phyloP scores from a whole-genome alignment of 2,888 invertebrate species.

The Tinea pellionella region DNA sequence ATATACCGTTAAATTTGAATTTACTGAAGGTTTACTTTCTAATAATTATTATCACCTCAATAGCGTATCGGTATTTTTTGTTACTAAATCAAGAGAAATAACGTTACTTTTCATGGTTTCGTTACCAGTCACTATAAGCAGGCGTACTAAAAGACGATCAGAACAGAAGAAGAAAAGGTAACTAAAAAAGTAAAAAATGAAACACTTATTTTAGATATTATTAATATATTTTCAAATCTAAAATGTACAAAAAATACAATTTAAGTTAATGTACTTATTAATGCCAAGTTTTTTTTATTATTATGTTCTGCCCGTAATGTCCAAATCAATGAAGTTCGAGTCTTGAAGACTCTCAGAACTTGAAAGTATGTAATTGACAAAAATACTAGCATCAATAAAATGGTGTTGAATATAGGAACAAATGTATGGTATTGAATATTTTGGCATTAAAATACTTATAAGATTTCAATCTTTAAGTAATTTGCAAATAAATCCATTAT shows the following conservation, averaged over 20 bases:
- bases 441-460: not conserved
- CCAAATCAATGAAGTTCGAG: not conserved
- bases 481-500: constrained; percentile 19
- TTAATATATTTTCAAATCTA: constrained; percentile 80
- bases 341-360: not conserved
- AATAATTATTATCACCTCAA: too few relatives aligned
- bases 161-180: too few relatives aligned
- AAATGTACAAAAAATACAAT: constrained; percentile 82
- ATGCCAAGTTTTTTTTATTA: constrained; percentile 42
- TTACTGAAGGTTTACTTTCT: too few relatives aligned
- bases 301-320: not conserved
- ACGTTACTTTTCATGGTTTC: too few relatives aligned
- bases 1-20: too few relatives aligned
- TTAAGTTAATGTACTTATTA: constrained; percentile 74
- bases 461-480: not conserved
- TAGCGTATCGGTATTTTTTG: too few relatives aligned
- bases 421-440: constrained; percentile 26
- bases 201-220: constrained; percentile 66
- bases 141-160: too few relatives aligned
- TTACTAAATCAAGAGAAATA: too few relatives aligned
- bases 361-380: constrained; percentile 44
- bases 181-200: too few relatives aligned
- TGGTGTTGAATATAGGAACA: constrained; percentile 42
- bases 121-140: too few relatives aligned
- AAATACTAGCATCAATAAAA: constrained; percentile 28